Evolutionary conservation across 2,888 invertebrate species (phyloP).

Genomic region (Drosophila sordidapex): DNA sequence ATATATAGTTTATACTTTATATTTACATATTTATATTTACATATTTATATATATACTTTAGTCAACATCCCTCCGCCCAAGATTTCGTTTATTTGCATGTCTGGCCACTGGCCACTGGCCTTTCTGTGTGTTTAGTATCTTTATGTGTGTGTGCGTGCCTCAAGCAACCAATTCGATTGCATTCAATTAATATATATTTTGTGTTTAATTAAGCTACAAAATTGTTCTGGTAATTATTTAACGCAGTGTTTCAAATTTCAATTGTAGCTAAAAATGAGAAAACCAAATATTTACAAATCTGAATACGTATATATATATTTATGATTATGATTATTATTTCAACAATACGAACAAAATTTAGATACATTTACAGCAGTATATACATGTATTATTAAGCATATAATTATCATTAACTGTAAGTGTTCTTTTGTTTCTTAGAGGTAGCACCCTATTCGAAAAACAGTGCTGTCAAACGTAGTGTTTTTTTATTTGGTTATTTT

Average conservation of each 20-base stretch:
- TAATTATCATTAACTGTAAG: slow-evolving; percentile 33
- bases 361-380: slow-evolving; percentile 24
- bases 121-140: background rate
- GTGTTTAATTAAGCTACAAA: slow-evolving; percentile 35
- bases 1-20: background rate
- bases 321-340: slow-evolving; percentile 42
- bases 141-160: slow-evolving; percentile 15
- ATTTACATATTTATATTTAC: too few species aligned
- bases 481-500: slow-evolving; percentile 6
- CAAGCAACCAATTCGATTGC: slow-evolving; percentile 29
- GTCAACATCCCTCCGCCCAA: background rate
- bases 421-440: slow-evolving; percentile 49
- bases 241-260: background rate
- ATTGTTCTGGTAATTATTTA: slow-evolving; percentile 11
- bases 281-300: background rate
- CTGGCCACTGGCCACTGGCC: background rate
- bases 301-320: background rate
- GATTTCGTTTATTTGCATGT: slow-evolving; percentile 25
- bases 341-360: slow-evolving; percentile 14
- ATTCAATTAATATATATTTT: slow-evolving; percentile 25
- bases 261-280: slow-evolving; percentile 13
- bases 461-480: slow-evolving; percentile 52
- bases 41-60: background rate
- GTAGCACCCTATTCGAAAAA: slow-evolving; percentile 32
- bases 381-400: slow-evolving; percentile 21